Percentiles rank a stretch among this genome's conserved stretches.
phyloP scores from a whole-genome alignment of 2,113 vertebrate genomes.

The Oriolus oriolus region DNA sequence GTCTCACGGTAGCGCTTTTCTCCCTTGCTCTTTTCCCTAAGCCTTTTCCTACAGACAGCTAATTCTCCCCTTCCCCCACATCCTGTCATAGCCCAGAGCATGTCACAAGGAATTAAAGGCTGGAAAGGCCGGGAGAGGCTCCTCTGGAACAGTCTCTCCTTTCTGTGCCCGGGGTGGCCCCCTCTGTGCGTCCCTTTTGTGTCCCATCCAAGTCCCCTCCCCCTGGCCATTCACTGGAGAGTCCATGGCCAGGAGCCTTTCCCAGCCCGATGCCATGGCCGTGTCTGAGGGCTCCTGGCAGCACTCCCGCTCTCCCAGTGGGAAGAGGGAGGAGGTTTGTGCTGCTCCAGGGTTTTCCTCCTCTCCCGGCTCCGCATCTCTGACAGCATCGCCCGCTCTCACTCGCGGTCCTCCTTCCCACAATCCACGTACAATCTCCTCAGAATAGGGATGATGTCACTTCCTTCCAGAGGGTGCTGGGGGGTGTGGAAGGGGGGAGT shows the following conservation, averaged over 20 bases:
- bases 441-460: constrained; percentile 72
- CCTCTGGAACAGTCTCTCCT: constrained; percentile 33
- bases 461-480: constrained; percentile 62
- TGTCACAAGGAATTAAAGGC: constrained; percentile 50
- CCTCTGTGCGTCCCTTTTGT: constrained; percentile 50
- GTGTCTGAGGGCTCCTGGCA: background rate
- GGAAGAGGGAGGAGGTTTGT: background rate
- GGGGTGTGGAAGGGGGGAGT: constrained; percentile 59
- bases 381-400: background rate
- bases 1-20: background rate
- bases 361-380: background rate
- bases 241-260: background rate
- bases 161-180: background rate
- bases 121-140: constrained; percentile 38
- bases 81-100: constrained; percentile 13
- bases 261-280: background rate
- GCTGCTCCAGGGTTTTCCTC: background rate
- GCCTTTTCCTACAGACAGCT: constrained; percentile 34
- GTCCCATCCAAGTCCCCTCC: constrained; percentile 39
- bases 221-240: background rate
- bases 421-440: constrained; percentile 53
- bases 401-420: constrained; percentile 48
- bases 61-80: constrained; percentile 50
- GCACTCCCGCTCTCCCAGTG: background rate
- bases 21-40: constrained; percentile 46